Evolutionary conservation across 2,113 vertebrate genomes (phyloP).

Genomic region (Petroica traversi): DNA sequence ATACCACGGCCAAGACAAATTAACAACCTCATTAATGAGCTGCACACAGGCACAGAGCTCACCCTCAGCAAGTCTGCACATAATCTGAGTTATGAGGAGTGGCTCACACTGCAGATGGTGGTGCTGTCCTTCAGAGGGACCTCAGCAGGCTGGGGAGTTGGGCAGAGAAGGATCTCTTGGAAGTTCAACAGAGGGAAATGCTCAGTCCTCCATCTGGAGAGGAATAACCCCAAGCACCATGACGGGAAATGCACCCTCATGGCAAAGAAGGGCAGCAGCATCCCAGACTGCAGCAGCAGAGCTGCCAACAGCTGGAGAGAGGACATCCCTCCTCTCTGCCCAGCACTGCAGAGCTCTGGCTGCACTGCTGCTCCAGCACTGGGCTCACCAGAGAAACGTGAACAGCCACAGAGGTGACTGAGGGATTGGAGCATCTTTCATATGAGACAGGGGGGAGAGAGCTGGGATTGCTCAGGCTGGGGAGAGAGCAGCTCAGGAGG

Average conservation of each 20-base stretch:
- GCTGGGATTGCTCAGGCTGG: neutral
- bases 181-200: neutral
- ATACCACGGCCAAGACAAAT: neutral
- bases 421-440: neutral
- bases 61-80: neutral
- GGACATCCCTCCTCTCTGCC: neutral
- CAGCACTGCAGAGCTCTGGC: neutral
- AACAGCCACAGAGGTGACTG: neutral
- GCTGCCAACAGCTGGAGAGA: neutral
- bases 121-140: neutral
- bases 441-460: neutral
- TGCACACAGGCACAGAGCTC: neutral
- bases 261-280: neutral
- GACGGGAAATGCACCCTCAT: accelerated
- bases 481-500: neutral
- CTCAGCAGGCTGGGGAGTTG: neutral
- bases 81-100: neutral
- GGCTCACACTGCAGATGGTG: neutral
- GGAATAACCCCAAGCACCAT: neutral
- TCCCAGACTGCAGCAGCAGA: neutral
- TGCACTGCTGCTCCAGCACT: neutral
- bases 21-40: neutral
- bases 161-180: neutral
- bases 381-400: accelerated
- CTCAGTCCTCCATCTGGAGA: neutral